Conservation (phyloP, 2,888 invertebrate species). For the Steinernema carpocapsae region DNA sequence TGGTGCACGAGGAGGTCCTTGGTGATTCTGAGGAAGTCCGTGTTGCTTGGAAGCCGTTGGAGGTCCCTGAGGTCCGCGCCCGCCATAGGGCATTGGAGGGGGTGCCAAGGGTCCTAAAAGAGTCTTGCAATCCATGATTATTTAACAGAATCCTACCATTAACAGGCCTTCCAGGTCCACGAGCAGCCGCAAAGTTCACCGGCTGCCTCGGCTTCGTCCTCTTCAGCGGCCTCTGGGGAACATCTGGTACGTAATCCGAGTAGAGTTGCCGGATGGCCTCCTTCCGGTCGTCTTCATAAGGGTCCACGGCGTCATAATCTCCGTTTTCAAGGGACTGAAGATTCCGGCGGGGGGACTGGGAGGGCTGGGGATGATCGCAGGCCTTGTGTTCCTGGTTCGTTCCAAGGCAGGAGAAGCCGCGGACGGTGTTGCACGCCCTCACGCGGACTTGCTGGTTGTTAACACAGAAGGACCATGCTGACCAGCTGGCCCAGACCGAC, state of each 20-base stretch:
- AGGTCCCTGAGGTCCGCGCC: conserved; percentile 17
- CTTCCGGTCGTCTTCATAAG: conserved; percentile 64
- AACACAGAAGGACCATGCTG: conserved; percentile 67
- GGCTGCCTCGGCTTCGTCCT: conserved; percentile 12
- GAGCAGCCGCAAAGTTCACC: conserved; percentile 21
- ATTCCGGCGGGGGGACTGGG: not conserved
- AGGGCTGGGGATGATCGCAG: conserved; percentile 39
- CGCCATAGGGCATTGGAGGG: conserved; percentile 10
- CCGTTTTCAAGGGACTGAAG: conserved; percentile 2
- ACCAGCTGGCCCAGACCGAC: conserved; percentile 68
- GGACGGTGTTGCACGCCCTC: conserved; percentile 67
- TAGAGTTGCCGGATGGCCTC: conserved; percentile 66
- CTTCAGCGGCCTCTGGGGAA: conserved; percentile 35
- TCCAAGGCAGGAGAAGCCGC: conserved; percentile 66
- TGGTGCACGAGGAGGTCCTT: conserved; percentile 27
- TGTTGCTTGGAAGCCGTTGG: not conserved
- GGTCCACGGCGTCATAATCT: conserved; percentile 61
- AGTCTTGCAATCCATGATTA: not conserved
- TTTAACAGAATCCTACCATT: not conserved
- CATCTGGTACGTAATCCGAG: conserved; percentile 50
- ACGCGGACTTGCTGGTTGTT: conserved; percentile 64
- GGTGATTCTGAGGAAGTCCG: not conserved
- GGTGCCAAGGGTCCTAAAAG: not conserved
- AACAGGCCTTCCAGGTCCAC: conserved; percentile 22
- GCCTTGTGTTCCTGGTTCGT: conserved; percentile 54